These are phyloP conservation scores for Andrena fulva DNA, from an alignment of 2,888 invertebrate species.

Conservation along the genomic window DNA sequence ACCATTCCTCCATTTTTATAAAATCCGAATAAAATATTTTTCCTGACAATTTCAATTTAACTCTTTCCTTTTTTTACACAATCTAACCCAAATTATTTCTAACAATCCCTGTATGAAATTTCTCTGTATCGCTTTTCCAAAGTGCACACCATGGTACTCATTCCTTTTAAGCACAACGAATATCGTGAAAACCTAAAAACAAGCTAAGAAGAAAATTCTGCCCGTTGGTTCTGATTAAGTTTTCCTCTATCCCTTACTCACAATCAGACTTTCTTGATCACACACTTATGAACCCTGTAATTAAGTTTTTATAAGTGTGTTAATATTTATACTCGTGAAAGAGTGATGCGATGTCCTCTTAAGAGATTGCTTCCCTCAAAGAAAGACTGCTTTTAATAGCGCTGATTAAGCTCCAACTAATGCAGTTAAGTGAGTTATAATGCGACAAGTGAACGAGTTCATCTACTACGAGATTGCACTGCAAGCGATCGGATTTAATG, in stretches of 20 bases:
- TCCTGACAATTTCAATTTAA: too few species aligned
- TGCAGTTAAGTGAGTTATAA: slow-evolving; percentile 1
- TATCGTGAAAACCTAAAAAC: not conserved
- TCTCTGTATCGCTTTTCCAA: too few species aligned
- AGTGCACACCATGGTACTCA: too few species aligned
- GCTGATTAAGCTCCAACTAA: not conserved
- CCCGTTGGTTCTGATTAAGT: not conserved
- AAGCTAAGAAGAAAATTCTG: not conserved
- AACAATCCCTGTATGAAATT: too few species aligned
- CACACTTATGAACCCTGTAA: not conserved
- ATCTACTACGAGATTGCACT: not conserved
- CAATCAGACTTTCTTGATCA: not conserved
- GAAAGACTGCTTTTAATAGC: not conserved
- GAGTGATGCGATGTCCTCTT: not conserved
- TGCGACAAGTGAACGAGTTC: not conserved
- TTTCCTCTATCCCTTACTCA: not conserved
- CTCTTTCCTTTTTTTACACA: too few species aligned
- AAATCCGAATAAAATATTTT: too few species aligned
- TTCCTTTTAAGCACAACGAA: too few species aligned
- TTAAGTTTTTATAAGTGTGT: not conserved
- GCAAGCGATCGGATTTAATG: slow-evolving; percentile 13
- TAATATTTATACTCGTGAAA: not conserved
- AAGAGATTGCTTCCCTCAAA: not conserved
- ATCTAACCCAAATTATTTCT: too few species aligned
- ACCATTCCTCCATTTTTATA: too few species aligned